These are phyloP conservation scores for Rhinatrema bivittatum DNA, from an alignment of 2,797 vertebrate species.

Conservation along the genomic window DNA sequence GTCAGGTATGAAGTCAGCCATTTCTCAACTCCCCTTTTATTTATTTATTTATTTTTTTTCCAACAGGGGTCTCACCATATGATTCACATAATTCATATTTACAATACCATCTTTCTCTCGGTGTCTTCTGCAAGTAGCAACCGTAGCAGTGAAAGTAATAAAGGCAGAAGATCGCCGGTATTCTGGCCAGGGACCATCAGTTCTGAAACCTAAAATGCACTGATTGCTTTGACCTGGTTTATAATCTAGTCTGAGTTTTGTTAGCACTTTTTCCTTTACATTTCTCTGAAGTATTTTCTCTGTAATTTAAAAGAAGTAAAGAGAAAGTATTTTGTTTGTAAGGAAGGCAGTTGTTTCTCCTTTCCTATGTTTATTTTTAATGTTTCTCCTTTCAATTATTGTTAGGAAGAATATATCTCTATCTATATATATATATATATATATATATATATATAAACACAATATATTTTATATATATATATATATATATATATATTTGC, in stretches of 20 bases:
- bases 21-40: conserved; percentile 70
- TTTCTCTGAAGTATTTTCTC: conserved; percentile 22
- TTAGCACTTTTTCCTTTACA: conserved; percentile 23
- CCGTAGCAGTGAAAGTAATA: conserved; percentile 43
- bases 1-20: conserved; percentile 79
- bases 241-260: conserved; percentile 31
- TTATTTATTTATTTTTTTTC: conserved; percentile 34
- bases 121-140: conserved; percentile 54
- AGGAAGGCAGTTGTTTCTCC: conserved; percentile 5
- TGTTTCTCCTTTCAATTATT: not conserved
- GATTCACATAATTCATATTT: conserved; percentile 75
- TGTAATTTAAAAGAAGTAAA: conserved; percentile 25
- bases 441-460: not conserved
- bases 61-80: conserved; percentile 60
- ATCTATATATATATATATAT: too few relatives aligned
- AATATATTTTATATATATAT: not conserved
- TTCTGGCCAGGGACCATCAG: conserved; percentile 39
- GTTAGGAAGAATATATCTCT: too few relatives aligned
- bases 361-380: too few relatives aligned
- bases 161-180: conserved; percentile 50
- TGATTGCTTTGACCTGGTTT: conserved; percentile 24
- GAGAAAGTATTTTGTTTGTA: conserved; percentile 37
- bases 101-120: conserved; percentile 65
- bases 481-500: not conserved
- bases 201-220: conserved; percentile 42